Evolutionary conservation across 2,797 vertebrate genomes (phyloP).

Genomic region (Gymnoscopelus braueri): DNA sequence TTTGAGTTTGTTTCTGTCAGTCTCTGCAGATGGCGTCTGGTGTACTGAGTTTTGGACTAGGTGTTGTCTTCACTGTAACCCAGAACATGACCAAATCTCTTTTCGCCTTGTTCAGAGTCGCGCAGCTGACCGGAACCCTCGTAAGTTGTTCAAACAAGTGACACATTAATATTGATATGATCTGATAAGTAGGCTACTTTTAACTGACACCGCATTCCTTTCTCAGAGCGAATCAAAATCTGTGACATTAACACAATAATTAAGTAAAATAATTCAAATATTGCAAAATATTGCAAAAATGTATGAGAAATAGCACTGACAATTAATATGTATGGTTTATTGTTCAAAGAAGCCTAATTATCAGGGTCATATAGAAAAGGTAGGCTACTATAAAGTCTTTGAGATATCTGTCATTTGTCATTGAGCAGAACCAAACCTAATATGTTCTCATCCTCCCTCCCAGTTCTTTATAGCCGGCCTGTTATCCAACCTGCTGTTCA

Average conservation of each 20-base stretch:
- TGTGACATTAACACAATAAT: no score
- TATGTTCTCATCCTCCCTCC: conserved; percentile 7
- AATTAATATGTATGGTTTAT: background rate
- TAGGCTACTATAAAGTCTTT: background rate
- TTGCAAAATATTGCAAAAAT: no score
- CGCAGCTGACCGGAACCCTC: conserved; percentile 72
- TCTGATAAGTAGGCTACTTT: no score
- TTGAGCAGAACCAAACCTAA: background rate
- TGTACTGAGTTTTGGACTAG: conserved; percentile 74
- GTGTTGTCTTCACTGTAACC: conserved; percentile 65
- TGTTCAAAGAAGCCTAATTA: no score
- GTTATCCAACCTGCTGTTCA: conserved; percentile 70
- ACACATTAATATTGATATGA: background rate
- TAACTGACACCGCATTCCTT: no score
- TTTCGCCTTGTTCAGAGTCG: conserved; percentile 72
- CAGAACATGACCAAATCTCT: background rate
- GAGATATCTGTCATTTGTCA: background rate
- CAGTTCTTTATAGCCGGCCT: conserved; percentile 76
- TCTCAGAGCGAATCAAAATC: no score
- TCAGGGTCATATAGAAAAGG: background rate
- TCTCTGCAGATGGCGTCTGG: conserved; percentile 76
- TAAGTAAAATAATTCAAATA: no score
- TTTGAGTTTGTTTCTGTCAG: conserved; percentile 49
- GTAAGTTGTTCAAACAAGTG: conserved; percentile 53
- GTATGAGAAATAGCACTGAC: no score